Percentiles rank a stretch among this genome's conserved stretches.
Evolutionary conservation across 2,888 invertebrate genomes (phyloP).

Genomic region (Gisinianus flammeolus): DNA sequence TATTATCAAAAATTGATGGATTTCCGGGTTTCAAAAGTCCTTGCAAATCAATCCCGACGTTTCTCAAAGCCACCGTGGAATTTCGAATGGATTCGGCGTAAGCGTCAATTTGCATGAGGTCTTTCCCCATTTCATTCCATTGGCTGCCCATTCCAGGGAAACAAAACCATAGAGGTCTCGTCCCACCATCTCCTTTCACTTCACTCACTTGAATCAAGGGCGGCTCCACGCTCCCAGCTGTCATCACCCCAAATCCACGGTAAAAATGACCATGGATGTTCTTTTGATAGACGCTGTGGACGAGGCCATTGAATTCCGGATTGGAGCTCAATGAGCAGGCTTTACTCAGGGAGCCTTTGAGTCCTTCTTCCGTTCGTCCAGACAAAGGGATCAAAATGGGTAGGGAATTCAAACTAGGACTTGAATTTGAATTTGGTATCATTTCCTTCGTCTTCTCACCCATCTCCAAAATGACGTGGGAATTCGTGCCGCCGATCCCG

Average conservation of each 20-base stretch:
- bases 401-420: too few relatives aligned
- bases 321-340: too few relatives aligned
- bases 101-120: neutral
- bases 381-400: neutral
- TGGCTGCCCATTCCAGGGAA: neutral
- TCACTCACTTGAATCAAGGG: constrained; percentile 58
- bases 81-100: neutral
- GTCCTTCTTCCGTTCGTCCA: neutral
- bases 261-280: neutral
- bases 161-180: neutral
- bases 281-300: neutral
- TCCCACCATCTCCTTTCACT: neutral
- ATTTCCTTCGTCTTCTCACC: too few relatives aligned
- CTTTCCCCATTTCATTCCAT: neutral
- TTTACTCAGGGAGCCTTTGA: too few relatives aligned
- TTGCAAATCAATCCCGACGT: neutral
- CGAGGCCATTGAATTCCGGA: neutral
- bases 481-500: too few relatives aligned
- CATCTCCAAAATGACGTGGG: too few relatives aligned
- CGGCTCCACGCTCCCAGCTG: neutral
- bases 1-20: neutral
- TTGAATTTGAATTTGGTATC: too few relatives aligned
- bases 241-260: neutral
- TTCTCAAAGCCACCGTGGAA: neutral
- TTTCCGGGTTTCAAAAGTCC: neutral